Base-by-base conservation (phyloP, 2,888 invertebrate genomes). In the Crepidodera aurea region DNA sequence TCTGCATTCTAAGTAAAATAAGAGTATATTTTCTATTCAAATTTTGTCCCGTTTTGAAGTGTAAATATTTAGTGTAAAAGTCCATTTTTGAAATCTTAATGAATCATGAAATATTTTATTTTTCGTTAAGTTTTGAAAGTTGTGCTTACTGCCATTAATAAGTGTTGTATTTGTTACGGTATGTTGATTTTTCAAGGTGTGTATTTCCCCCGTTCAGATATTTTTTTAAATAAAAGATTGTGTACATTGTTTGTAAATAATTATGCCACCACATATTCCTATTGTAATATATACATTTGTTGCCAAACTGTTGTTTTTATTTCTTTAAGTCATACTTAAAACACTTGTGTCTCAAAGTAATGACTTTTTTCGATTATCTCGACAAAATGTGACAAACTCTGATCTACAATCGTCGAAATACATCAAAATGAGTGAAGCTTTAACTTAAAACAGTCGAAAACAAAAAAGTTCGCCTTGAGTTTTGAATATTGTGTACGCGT, bases 241-340 rank as follows among this genome's bases (percentile, higher is more conserved):
- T 71, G 69, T 68, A 69, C 60, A 68, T 66, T 67, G 70, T 72
- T 71, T 71, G 71, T 73, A 73, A 67, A 71, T 73, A 71, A 64
- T 63, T 44, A 7, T 40, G 34, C 44, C 27, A 51, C 48, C 22
- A 51, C 61, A 66, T 69, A 70, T 68, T 70, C 68, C 67, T 71
- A 71, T 69, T 69, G 68, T 69, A 72, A 72, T 62, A 70, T 72
- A 72, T 71, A 72, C 71, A 71, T 68, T 72, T 72, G 72, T 72
- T 72, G 72, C 72, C 67, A 67, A 64, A 19, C 40, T 22, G 27
- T 13, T 22, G 22, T 25, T 2, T 48, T 29, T 29, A 13, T 40
- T 40, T 18, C 4, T 32, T 4, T 15, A 39, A 15, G 15, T 12
- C n/a, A n/a, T n/a, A n/a, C n/a, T n/a, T n/a, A n/a, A n/a, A n/a